phyloP scores from a whole-genome alignment of 2,797 vertebrate genomes.

The Anguilla anguilla region DNA sequence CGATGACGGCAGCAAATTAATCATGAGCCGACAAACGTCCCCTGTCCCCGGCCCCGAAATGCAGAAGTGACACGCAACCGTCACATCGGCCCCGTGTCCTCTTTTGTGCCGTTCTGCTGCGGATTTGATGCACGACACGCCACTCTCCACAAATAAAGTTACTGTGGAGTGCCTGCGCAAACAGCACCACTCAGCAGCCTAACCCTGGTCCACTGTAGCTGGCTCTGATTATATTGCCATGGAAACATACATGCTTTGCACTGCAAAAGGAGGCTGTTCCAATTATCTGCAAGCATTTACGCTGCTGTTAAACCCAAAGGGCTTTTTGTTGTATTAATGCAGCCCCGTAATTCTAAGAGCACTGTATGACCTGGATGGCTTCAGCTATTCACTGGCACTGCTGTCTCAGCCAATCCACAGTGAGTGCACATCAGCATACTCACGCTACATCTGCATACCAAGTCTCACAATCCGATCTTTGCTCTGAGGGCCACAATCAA shows the following conservation, averaged over 20 bases:
- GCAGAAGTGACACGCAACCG: neutral
- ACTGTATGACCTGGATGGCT: neutral
- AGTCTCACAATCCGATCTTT: neutral
- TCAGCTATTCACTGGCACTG: neutral
- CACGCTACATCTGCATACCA: neutral
- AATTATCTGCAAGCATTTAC: neutral
- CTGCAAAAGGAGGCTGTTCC: neutral
- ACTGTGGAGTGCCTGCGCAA: neutral
- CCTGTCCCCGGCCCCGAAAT: neutral
- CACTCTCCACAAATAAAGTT: neutral
- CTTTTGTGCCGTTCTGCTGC: neutral
- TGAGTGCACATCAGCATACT: neutral
- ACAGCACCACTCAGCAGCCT: neutral
- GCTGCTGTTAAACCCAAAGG: neutral
- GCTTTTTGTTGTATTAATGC: neutral
- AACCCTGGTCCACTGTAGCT: neutral
- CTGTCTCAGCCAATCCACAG: neutral
- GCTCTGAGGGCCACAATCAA: neutral
- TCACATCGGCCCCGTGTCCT: neutral
- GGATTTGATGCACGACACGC: neutral
- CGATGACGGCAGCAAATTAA: neutral
- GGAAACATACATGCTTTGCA: neutral
- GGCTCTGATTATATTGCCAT: neutral
- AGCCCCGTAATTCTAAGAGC: neutral
- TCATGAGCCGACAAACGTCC: neutral